These are phyloP conservation scores for Ephialtes manifestator DNA, from an alignment of 2,888 invertebrate genomes.

Conservation along the genomic window DNA sequence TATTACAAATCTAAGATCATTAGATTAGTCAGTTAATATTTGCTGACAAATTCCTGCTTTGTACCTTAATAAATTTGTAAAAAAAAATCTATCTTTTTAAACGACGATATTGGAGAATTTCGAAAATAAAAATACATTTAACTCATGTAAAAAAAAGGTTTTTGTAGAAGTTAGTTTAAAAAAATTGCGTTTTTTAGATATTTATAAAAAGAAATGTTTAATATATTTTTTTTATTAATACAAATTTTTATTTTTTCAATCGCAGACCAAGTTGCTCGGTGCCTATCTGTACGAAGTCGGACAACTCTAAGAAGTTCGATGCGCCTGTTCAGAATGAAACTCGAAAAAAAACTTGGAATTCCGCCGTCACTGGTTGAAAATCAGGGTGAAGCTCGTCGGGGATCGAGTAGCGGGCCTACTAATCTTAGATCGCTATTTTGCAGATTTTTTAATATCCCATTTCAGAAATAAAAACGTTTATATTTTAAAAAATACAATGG, in stretches of 20 bases:
- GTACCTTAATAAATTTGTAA: too few species aligned
- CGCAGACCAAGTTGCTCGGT: constrained; percentile 96
- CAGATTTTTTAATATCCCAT: constrained; percentile 22
- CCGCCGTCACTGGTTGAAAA: constrained; percentile 35
- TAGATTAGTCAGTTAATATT: too few species aligned
- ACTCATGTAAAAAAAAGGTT: too few species aligned
- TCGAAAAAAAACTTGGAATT: background rate
- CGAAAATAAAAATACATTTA: too few species aligned
- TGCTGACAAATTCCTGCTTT: too few species aligned
- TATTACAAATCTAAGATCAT: too few species aligned
- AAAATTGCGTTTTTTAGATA: too few species aligned
- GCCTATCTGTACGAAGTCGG: constrained; percentile 95
- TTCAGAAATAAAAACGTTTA: constrained; percentile 38
- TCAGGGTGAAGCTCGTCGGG: constrained; percentile 5
- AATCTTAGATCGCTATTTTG: constrained; percentile 39
- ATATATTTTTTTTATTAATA: background rate
- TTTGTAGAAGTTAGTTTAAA: too few species aligned
- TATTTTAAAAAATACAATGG: constrained; percentile 23
- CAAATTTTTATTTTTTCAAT: constrained; percentile 77
- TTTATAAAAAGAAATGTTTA: too few species aligned
- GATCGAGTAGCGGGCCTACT: background rate
- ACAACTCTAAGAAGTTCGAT: constrained; percentile 84
- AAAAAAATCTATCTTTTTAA: too few species aligned
- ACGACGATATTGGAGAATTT: too few species aligned
- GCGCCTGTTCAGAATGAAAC: background rate